Evolutionary conservation across 1,140 invertebrate species (phyloP).

Genomic region (Hypsibius dujardini): DNA sequence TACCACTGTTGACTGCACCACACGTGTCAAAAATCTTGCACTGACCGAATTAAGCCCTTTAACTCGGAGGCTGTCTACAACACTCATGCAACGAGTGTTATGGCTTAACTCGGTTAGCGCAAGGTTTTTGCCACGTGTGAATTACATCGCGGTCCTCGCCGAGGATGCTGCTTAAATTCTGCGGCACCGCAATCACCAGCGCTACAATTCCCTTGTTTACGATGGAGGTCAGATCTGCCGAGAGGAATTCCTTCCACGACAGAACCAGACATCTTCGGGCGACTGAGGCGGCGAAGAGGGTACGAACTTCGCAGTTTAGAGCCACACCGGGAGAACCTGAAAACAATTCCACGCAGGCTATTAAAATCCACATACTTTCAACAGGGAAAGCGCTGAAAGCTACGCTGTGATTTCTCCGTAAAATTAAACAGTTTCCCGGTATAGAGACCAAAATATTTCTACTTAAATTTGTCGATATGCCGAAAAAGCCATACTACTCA

Average conservation of each 20-base stretch:
- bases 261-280: conserved; percentile 69
- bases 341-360: conserved; percentile 23
- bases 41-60: no score
- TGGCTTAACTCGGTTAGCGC: no score
- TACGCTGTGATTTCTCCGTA: no score
- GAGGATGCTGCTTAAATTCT: conserved; percentile 45
- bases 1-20: no score
- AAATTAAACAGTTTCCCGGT: no score
- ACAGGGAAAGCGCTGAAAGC: no score
- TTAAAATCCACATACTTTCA: no score
- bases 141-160: conserved; percentile 51
- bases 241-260: conserved; percentile 53
- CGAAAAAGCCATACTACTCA: conserved; percentile 35
- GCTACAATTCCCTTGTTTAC: conserved; percentile 58
- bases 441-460: conserved; percentile 19
- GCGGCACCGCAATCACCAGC: conserved; percentile 59
- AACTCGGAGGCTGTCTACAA: no score
- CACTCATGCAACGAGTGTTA: no score
- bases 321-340: conserved; percentile 58
- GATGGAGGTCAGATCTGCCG: conserved; percentile 55
- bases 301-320: conserved; percentile 69
- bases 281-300: conserved; percentile 61
- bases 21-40: no score
- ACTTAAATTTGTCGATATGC: no score
- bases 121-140: no score